Evolutionary conservation across 2,797 vertebrate species (phyloP).

Genomic region (Erithacus rubecula): DNA sequence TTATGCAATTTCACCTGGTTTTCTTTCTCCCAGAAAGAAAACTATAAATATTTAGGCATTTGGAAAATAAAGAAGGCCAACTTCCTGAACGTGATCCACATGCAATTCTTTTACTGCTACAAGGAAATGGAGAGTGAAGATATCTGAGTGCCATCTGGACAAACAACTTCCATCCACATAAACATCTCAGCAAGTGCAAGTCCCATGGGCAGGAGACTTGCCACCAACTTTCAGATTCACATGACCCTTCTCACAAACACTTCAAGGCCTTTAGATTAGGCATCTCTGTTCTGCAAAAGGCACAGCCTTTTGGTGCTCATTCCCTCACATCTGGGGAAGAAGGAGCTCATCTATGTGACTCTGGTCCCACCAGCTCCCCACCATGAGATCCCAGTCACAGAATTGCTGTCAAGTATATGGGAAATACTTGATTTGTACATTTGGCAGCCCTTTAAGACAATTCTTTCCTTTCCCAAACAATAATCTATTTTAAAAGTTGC

Average conservation of each 20-base stretch:
- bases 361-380: background rate
- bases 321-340: background rate
- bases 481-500: background rate
- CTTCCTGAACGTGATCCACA: constrained; percentile 10
- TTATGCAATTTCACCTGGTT: constrained; percentile 28
- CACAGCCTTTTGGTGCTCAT: background rate
- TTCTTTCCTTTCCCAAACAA: background rate
- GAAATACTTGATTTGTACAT: background rate
- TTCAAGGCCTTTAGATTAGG: constrained; percentile 15
- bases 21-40: constrained; percentile 57
- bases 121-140: background rate
- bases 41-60: constrained; percentile 46
- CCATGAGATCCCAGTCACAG: background rate
- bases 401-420: background rate
- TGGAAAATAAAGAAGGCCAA: constrained; percentile 46
- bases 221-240: constrained; percentile 43
- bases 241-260: constrained; percentile 29
- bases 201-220: constrained; percentile 27
- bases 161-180: constrained; percentile 45
- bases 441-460: background rate
- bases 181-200: constrained; percentile 10
- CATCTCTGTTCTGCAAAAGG: background rate
- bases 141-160: constrained; percentile 22
- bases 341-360: background rate
- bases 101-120: background rate